A percentile compares a stretch with the other conserved stretches of the same genome.
Evolutionary conservation across 2,797 vertebrate species (phyloP).

Genomic region (Platyrinchus mystaceus): DNA sequence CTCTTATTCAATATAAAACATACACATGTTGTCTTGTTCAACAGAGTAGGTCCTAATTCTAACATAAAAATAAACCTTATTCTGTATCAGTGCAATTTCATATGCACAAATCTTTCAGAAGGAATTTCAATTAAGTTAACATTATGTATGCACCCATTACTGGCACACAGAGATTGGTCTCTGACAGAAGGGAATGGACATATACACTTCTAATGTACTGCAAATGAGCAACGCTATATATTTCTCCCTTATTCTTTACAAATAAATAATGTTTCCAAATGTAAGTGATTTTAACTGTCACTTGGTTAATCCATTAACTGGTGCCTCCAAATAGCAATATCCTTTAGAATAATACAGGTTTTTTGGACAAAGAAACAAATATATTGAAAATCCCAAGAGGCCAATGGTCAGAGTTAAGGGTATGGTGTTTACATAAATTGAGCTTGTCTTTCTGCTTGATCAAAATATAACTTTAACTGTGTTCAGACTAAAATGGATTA

Average conservation of each 20-base stretch:
- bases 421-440: slow-evolving; percentile 54
- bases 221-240: slow-evolving; percentile 32
- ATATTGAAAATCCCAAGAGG: slow-evolving; percentile 23
- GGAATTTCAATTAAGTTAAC: slow-evolving; percentile 68
- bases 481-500: slow-evolving; percentile 21
- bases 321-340: not conserved
- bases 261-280: slow-evolving; percentile 36
- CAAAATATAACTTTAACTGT: slow-evolving; percentile 33
- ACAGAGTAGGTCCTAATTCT: slow-evolving; percentile 13
- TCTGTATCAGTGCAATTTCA: slow-evolving; percentile 57
- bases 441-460: slow-evolving; percentile 11
- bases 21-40: not conserved
- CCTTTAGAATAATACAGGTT: not conserved
- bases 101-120: slow-evolving; percentile 66
- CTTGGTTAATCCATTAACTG: slow-evolving; percentile 42
- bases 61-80: slow-evolving; percentile 54
- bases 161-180: slow-evolving; percentile 45
- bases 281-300: slow-evolving; percentile 53
- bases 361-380: slow-evolving; percentile 43
- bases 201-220: slow-evolving; percentile 57
- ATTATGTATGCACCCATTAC: slow-evolving; percentile 70
- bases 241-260: slow-evolving; percentile 36
- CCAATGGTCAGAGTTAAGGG: slow-evolving; percentile 57
- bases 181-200: slow-evolving; percentile 54
- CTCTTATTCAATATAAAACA: not conserved